A percentile compares a stretch with the other conserved stretches of the same genome.
phyloP scores from a whole-genome alignment of 2,113 vertebrate species.

The Sceloporus undulatus region DNA sequence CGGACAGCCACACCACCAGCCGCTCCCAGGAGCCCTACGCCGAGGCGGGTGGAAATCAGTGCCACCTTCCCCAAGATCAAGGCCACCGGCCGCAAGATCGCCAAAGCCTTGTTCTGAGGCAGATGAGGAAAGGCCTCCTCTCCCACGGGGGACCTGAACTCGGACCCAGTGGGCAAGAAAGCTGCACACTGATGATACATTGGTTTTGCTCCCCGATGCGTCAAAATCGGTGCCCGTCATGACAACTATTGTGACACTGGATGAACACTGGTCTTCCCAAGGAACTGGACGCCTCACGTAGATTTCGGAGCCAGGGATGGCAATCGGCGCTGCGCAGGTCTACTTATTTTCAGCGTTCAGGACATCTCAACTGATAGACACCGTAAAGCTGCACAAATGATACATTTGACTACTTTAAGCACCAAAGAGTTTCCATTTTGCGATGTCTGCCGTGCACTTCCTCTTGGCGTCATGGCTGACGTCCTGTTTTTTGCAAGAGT shows the following conservation, averaged over 20 bases:
- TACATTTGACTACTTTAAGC: background rate
- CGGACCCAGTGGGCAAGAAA: too few relatives aligned
- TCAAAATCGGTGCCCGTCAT: background rate
- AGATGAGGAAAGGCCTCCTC: background rate
- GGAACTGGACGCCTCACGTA: background rate
- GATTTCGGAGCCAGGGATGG: constrained; percentile 20
- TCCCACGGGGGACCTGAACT: too few relatives aligned
- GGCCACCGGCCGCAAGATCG: constrained; percentile 87
- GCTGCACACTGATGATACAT: too few relatives aligned
- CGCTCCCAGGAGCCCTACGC: constrained; percentile 61
- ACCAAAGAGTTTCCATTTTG: background rate
- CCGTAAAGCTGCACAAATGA: too few relatives aligned
- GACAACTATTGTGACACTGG: background rate
- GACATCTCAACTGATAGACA: too few relatives aligned
- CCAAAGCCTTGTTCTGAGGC: constrained; percentile 75
- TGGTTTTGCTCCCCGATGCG: too few relatives aligned
- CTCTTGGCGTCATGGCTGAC: background rate
- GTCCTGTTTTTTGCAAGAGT: background rate
- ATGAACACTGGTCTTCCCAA: background rate
- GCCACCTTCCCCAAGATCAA: constrained; percentile 91
- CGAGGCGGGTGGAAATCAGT: constrained; percentile 46
- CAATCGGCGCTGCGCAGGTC: background rate
- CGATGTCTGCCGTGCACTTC: background rate
- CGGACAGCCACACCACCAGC: constrained; percentile 46
- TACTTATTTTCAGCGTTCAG: too few relatives aligned